Evolutionary conservation across 2,888 invertebrate genomes (phyloP).

Genomic region (Caenorhabditis zanzibari): DNA sequence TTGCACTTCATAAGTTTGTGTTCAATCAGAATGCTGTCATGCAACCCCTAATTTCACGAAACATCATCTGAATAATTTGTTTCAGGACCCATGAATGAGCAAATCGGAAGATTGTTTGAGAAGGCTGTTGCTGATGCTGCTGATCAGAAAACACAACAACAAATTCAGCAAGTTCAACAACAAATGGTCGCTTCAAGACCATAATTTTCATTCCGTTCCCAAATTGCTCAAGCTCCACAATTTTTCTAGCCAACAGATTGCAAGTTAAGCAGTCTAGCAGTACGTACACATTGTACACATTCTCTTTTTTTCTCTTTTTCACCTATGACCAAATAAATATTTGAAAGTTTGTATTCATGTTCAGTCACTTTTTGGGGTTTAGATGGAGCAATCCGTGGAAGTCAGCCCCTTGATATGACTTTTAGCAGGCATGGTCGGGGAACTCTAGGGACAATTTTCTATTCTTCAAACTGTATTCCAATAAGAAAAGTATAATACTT

Average conservation of each 20-base stretch:
- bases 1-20: slow-evolving; percentile 21
- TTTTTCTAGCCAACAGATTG: slow-evolving; percentile 48
- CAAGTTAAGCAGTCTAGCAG: slow-evolving; percentile 65
- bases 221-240: slow-evolving; percentile 27
- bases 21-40: slow-evolving; percentile 18
- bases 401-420: too few relatives aligned
- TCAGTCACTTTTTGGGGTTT: too few relatives aligned
- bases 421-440: too few relatives aligned
- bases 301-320: slow-evolving; percentile 17
- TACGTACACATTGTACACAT: slow-evolving; percentile 66
- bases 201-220: slow-evolving; percentile 29
- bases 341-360: neutral
- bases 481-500: too few relatives aligned
- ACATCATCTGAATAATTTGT: neutral
- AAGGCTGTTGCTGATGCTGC: slow-evolving; percentile 73
- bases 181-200: slow-evolving; percentile 37
- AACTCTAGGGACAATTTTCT: too few relatives aligned
- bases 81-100: slow-evolving; percentile 77
- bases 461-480: too few relatives aligned
- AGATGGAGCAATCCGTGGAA: too few relatives aligned
- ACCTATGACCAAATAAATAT: slow-evolving; percentile 44
- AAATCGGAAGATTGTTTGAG: slow-evolving; percentile 76
- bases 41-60: neutral
- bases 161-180: slow-evolving; percentile 52
- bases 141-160: slow-evolving; percentile 62